A percentile compares a stretch with the other conserved stretches of the same genome.
phyloP scores from a whole-genome alignment of 2,888 invertebrate species.

The Torymus texanus region DNA sequence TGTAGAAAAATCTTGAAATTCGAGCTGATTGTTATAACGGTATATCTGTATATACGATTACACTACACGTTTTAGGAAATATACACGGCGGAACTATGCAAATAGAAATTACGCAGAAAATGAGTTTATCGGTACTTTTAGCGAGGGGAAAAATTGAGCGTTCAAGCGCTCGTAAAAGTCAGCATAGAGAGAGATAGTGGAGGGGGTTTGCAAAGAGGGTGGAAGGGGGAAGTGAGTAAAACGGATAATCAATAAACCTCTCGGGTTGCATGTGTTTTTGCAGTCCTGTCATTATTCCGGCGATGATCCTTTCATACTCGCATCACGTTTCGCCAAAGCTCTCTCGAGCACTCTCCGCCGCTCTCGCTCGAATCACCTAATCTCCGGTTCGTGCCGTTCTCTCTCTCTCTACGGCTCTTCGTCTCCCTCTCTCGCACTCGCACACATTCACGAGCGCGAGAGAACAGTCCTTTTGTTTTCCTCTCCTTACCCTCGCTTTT shows the following conservation, averaged over 20 bases:
- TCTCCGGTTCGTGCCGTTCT: slow-evolving; percentile 35
- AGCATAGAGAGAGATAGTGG: background rate
- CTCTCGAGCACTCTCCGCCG: slow-evolving; percentile 30
- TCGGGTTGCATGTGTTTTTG: slow-evolving; percentile 41
- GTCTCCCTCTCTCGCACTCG: background rate
- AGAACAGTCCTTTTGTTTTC: background rate
- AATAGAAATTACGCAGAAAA: too few relatives aligned
- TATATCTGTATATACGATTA: too few relatives aligned
- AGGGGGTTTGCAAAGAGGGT: background rate
- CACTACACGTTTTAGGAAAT: too few relatives aligned
- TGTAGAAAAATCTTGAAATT: too few relatives aligned
- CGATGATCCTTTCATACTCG: slow-evolving; percentile 49
- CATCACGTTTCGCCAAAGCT: slow-evolving; percentile 49
- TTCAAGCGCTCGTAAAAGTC: background rate
- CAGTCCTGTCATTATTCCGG: slow-evolving; percentile 43
- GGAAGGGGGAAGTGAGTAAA: background rate
- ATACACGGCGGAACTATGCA: too few relatives aligned
- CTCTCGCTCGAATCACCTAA: slow-evolving; percentile 39
- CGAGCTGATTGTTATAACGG: too few relatives aligned
- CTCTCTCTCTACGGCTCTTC: slow-evolving; percentile 6
- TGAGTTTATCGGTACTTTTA: too few relatives aligned
- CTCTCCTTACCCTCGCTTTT: slow-evolving; percentile 5
- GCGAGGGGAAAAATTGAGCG: too few relatives aligned
- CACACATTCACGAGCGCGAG: background rate
- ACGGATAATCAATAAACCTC: slow-evolving; percentile 40